Evolutionary conservation across 2,888 invertebrate genomes (phyloP), one percentile per base, ranked within the genome.

Genomic region (Epirrita christyi): DNA sequence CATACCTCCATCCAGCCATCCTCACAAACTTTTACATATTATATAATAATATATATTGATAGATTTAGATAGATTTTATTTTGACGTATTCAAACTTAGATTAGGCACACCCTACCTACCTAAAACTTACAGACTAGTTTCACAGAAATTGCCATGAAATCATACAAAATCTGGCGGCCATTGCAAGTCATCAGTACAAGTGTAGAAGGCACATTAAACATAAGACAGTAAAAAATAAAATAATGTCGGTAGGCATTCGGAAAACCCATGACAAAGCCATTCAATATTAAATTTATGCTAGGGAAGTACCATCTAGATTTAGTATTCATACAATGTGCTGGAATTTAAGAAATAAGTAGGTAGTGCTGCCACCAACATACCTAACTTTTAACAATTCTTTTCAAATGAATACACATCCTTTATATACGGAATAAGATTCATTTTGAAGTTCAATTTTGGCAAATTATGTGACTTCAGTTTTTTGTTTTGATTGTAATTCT

Each of bases 231-330:
- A 21, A 21, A 21, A 21, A 3, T 21, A 21, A 21, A 21, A 21
- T 21, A 21, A 21, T 21, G 21, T 21, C 21, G 2, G n/a, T 11
- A 36, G 36, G 5, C n/a, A 44, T 36, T 14, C n/a, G 38, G 41
- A 56, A 65, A 60, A 46, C 50, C 62, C 60, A 59, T 63, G 60
- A 58, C 54, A 59, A 54, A 37, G 6, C 13, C 45, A 47, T 42
- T 49, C 29, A 45, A 46, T 38, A 37, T 14, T 55, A 55, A 50
- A 57, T 38, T 11, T 40, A 36, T 51, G 28, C 15, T 14, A 32
- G 8, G 29, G 14, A 11, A 44, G 15, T 21, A n/a, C 38, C 21
- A 5, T 32, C 8, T 21, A 21, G 21, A 29, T 41, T 64, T 61
- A 46, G 36, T 62, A 67, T 66, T 64, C 67, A 15, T 32, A 29